These are phyloP conservation scores for Homalodisca vitripennis DNA, from an alignment of 1,140 invertebrate species.

Conservation along the genomic window DNA sequence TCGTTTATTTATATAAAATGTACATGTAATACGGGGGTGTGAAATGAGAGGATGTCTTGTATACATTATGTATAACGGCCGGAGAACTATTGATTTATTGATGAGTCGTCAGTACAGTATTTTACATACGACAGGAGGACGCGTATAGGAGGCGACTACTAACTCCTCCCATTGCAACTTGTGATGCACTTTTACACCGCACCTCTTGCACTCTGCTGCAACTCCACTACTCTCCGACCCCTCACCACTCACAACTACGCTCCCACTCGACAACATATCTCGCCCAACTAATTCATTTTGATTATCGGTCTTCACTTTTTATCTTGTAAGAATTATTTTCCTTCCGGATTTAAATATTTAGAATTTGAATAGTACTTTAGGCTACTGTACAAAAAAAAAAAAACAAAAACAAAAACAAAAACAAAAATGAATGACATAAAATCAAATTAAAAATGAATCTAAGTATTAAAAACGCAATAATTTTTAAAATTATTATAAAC, in stretches of 20 bases:
- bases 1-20: slow-evolving; percentile 43
- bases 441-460: too few relatives aligned
- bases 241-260: background rate
- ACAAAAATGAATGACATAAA: too few relatives aligned
- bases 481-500: too few relatives aligned
- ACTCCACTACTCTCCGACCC: background rate
- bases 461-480: too few relatives aligned
- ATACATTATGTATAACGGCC: slow-evolving; percentile 40
- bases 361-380: too few relatives aligned
- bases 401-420: too few relatives aligned
- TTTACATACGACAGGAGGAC: background rate
- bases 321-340: too few relatives aligned
- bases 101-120: slow-evolving; percentile 21
- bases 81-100: slow-evolving; percentile 37
- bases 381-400: too few relatives aligned
- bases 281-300: too few relatives aligned
- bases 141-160: background rate
- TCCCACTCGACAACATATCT: too few relatives aligned
- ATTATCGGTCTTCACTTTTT: too few relatives aligned
- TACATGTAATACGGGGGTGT: slow-evolving; percentile 43
- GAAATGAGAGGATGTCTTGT: slow-evolving; percentile 41
- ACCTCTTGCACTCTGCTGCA: background rate
- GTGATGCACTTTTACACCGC: slow-evolving; percentile 1
- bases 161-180: slow-evolving; percentile 14
- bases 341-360: too few relatives aligned